These are phyloP conservation scores for Caenorhabditis sulstoni DNA, from an alignment of 2,888 invertebrate species.

Conservation along the genomic window DNA sequence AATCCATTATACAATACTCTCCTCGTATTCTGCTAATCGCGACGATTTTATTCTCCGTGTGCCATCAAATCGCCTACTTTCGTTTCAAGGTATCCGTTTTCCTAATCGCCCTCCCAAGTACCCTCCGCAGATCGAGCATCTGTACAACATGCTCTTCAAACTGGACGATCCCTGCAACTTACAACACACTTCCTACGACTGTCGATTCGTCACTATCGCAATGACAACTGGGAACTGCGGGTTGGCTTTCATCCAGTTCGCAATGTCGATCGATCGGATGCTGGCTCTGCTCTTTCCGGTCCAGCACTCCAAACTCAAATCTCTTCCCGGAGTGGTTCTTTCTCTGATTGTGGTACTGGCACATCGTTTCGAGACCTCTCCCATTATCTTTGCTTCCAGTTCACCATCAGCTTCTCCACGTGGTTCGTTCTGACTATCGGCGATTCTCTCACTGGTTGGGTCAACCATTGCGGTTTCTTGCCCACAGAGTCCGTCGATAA, in stretches of 20 bases:
- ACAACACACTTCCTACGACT: slow-evolving; percentile 39
- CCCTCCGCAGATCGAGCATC: slow-evolving; percentile 11
- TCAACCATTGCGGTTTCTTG: slow-evolving; percentile 44
- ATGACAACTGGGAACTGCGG: slow-evolving; percentile 35
- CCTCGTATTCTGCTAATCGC: slow-evolving; percentile 39
- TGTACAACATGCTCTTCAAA: slow-evolving; percentile 34
- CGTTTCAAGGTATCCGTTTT: slow-evolving; percentile 24
- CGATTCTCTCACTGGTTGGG: slow-evolving; percentile 36
- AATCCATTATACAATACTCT: slow-evolving; percentile 41
- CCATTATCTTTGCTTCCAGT: no score
- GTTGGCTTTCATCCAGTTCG: slow-evolving; percentile 16
- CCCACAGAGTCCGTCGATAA: slow-evolving; percentile 19
- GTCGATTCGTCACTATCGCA: slow-evolving; percentile 25
- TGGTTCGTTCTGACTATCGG: slow-evolving; percentile 31
- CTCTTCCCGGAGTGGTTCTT: slow-evolving; percentile 4
- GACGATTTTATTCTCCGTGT: slow-evolving; percentile 26
- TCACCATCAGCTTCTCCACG: slow-evolving; percentile 18
- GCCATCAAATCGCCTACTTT: slow-evolving; percentile 35
- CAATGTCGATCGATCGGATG: slow-evolving; percentile 30
- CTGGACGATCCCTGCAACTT: slow-evolving; percentile 19
- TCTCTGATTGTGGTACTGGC: slow-evolving; percentile 1
- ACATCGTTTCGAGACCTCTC: no score
- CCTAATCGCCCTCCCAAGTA: background rate
- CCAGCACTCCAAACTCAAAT: slow-evolving; percentile 11
- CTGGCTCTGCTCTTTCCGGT: background rate